Evolutionary conservation across 2,113 vertebrate species (phyloP).

Genomic region (Centrocercus urophasianus): DNA sequence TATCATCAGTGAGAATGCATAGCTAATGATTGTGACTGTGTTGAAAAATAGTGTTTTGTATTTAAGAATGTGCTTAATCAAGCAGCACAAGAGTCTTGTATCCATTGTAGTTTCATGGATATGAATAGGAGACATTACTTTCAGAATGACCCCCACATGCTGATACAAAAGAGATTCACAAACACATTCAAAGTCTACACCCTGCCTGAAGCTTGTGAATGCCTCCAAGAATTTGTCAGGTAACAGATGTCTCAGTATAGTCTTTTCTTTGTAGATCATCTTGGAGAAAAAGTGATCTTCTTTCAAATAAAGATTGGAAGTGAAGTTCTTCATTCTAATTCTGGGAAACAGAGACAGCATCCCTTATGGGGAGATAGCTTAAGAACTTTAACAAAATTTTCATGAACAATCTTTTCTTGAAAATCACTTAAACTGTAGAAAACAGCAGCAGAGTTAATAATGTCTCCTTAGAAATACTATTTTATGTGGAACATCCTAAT

Average conservation of each 20-base stretch:
- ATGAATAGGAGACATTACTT: background rate
- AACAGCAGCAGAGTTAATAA: background rate
- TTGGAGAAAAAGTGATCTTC: background rate
- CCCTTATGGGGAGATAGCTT: background rate
- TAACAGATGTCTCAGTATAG: background rate
- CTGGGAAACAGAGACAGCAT: background rate
- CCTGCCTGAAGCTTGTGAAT: background rate
- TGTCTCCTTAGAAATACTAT: background rate
- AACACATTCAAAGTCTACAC: background rate
- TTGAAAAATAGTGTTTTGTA: too few relatives aligned
- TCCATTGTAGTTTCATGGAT: background rate
- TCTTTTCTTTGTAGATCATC: background rate
- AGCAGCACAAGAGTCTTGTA: background rate
- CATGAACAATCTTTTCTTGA: background rate
- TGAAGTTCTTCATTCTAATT: background rate
- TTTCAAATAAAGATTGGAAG: background rate
- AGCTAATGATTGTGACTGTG: too few relatives aligned
- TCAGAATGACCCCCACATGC: background rate
- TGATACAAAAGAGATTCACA: background rate
- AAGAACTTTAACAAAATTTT: background rate
- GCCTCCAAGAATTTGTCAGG: background rate
- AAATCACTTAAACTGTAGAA: background rate
- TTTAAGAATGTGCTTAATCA: background rate
- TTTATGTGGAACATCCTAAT: background rate
- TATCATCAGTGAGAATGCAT: too few relatives aligned